Evolutionary conservation across 2,888 invertebrate genomes (phyloP), one percentile per base, ranked within the genome.

Genomic region (Priapulus caudatus): DNA sequence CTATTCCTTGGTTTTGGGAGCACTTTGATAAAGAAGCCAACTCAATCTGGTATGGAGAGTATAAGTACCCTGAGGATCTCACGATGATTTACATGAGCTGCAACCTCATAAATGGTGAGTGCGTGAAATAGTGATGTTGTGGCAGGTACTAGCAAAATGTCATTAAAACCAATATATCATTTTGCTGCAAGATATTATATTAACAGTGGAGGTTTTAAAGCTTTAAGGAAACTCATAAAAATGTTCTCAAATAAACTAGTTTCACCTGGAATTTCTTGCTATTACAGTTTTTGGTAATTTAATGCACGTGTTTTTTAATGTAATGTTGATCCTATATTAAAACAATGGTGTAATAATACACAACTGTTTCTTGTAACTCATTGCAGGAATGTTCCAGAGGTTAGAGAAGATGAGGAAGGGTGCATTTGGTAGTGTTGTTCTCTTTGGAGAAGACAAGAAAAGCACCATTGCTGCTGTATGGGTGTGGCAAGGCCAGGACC

Each of bases 301-400:
- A n/a, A n/a, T n/a, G n/a, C n/a, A n/a, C n/a, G n/a, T n/a, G n/a
- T n/a, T n/a, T n/a, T n/a, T n/a, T n/a, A n/a, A n/a, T n/a, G n/a
- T n/a, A n/a, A n/a, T n/a, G n/a, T n/a, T n/a, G n/a, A n/a, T n/a
- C n/a, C n/a, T n/a, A n/a, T n/a, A n/a, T n/a, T n/a, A n/a, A n/a
- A n/a, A n/a, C n/a, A n/a, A n/a, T n/a, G n/a, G n/a, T n/a, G n/a
- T n/a, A n/a, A n/a, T n/a, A n/a, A n/a, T n/a, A n/a, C n/a, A n/a
- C n/a, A n/a, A n/a, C n/a, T n/a, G n/a, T n/a, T n/a, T n/a, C n/a
- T n/a, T n/a, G n/a, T n/a, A n/a, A n/a, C n/a, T n/a, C n/a, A n/a
- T n/a, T n/a, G n/a, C 71, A 84, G 90, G 97, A 62, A 93, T 98
- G 93, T 93, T 82, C 79, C 98, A 98, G 76, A 83, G 98, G 58